Percentiles rank a stretch among this genome's conserved stretches.
Evolutionary conservation across 2,113 vertebrate species (phyloP).

Genomic region (Willisornis vidua): DNA sequence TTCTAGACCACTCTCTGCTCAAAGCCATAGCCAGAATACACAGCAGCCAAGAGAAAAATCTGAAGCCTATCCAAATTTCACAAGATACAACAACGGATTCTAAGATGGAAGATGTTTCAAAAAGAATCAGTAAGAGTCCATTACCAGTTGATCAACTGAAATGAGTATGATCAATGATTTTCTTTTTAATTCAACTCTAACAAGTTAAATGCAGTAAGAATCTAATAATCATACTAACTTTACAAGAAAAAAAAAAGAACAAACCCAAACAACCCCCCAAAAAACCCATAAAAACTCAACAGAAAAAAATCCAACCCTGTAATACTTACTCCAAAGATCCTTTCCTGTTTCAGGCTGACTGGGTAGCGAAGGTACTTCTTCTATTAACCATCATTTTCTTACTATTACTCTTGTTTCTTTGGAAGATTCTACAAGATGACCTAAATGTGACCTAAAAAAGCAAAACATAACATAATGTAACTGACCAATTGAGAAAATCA

Average conservation of each 20-base stretch:
- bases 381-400: slow-evolving; percentile 1
- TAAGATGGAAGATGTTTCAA: background rate
- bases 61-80: background rate
- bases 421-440: background rate
- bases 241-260: background rate
- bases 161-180: background rate
- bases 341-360: background rate
- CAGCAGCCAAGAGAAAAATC: background rate
- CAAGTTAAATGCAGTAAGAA: background rate
- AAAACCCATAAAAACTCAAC: no score
- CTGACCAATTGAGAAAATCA: background rate
- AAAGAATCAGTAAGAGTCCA: background rate
- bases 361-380: background rate
- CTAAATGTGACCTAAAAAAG: background rate
- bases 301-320: background rate
- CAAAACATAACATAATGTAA: background rate
- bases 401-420: background rate
- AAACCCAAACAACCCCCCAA: background rate
- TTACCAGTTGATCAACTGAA: background rate
- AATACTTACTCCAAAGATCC: slow-evolving; percentile 18
- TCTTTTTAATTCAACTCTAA: background rate
- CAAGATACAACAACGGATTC: background rate
- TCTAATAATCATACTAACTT: background rate
- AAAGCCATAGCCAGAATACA: background rate
- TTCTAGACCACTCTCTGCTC: background rate